A percentile compares a stretch with the other conserved stretches of the same genome.
phyloP scores from a whole-genome alignment of 2,888 invertebrate species.

The Callyntrura guangdongensis region DNA sequence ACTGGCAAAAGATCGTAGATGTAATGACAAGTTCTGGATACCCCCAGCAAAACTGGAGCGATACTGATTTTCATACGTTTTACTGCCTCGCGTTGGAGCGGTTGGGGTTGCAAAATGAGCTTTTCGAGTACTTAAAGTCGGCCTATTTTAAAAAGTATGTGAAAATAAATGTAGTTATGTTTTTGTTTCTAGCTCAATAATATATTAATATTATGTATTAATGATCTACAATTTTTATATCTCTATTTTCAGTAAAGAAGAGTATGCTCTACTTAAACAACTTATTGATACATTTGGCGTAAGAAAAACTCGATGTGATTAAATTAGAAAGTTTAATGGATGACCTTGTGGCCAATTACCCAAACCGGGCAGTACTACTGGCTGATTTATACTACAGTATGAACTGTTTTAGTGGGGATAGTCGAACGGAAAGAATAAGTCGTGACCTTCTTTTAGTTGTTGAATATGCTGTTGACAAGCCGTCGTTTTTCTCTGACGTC shows the following conservation, averaged over 20 bases:
- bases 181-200: not conserved
- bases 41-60: not conserved
- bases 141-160: slow-evolving; percentile 64
- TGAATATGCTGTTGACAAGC: slow-evolving; percentile 60
- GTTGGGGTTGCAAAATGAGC: slow-evolving; percentile 33
- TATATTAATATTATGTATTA: slow-evolving; percentile 27
- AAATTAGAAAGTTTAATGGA: not conserved
- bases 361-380: slow-evolving; percentile 29
- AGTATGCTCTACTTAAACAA: slow-evolving; percentile 41
- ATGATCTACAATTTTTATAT: not conserved
- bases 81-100: not conserved
- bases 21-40: slow-evolving; percentile 26
- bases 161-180: not conserved
- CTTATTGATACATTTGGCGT: slow-evolving; percentile 18
- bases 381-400: slow-evolving; percentile 27
- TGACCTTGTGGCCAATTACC: slow-evolving; percentile 18
- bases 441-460: slow-evolving; percentile 18
- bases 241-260: slow-evolving; percentile 57
- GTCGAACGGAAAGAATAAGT: not conserved
- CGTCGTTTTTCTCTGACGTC: slow-evolving; percentile 74
- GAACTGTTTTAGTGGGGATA: not conserved
- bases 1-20: slow-evolving; percentile 40
- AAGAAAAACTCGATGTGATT: not conserved
- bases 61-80: slow-evolving; percentile 30
- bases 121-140: slow-evolving; percentile 55